A percentile compares a stretch with the other conserved stretches of the same genome.
Evolutionary conservation across 2,797 vertebrate species (phyloP).

Genomic region (Meda fulgida): DNA sequence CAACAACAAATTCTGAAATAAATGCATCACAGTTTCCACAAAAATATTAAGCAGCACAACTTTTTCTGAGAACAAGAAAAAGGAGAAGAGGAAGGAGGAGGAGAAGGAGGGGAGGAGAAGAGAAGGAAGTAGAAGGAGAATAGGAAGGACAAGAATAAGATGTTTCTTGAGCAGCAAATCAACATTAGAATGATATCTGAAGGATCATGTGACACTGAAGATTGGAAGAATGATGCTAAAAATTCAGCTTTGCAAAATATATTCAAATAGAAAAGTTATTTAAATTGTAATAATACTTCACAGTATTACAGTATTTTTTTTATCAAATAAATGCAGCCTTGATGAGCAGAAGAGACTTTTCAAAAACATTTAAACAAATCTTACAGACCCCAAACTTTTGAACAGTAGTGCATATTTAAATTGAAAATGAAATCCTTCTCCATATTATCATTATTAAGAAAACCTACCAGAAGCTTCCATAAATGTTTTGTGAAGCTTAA

Average conservation of each 20-base stretch:
- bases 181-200: neutral
- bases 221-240: neutral
- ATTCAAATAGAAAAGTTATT: neutral
- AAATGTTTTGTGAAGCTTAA: constrained; percentile 80
- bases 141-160: accelerated
- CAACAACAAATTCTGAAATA: too few relatives aligned
- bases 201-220: neutral
- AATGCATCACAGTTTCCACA: too few relatives aligned
- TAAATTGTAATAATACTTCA: neutral
- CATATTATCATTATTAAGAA: neutral
- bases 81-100: too few relatives aligned
- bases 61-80: too few relatives aligned
- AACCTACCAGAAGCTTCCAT: constrained; percentile 80
- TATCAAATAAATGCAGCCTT: neutral
- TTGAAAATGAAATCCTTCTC: neutral
- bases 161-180: neutral
- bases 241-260: neutral
- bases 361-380: neutral
- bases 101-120: too few relatives aligned
- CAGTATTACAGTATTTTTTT: neutral
- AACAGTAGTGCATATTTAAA: neutral
- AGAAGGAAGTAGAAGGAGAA: too few relatives aligned
- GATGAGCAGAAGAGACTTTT: neutral
- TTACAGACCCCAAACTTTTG: neutral
- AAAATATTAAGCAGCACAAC: too few relatives aligned